Evolutionary conservation across 2,797 vertebrate genomes (phyloP).

Genomic region (Picus viridis): DNA sequence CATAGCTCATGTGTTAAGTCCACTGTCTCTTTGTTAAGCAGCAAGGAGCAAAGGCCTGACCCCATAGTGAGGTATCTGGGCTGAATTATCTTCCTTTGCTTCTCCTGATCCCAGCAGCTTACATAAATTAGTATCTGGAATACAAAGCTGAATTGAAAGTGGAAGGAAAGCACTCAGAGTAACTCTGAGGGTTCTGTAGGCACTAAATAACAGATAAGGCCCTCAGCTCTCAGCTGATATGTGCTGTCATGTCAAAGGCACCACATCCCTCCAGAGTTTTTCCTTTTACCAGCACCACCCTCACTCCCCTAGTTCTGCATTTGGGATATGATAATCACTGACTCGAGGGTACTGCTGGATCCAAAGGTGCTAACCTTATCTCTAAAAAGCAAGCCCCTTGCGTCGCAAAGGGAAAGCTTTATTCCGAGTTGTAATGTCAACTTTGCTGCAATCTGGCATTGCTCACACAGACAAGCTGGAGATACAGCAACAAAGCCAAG

Average conservation of each 20-base stretch:
- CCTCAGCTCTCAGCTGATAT: neutral
- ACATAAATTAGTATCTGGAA: neutral
- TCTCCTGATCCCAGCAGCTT: neutral
- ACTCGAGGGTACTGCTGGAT: neutral
- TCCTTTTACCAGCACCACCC: neutral
- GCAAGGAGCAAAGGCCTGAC: neutral
- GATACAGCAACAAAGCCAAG: slow-evolving; percentile 32
- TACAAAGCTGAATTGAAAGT: neutral
- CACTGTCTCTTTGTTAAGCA: neutral
- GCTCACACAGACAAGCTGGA: neutral
- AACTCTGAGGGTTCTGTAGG: neutral
- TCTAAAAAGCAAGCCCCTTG: neutral
- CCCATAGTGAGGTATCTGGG: neutral
- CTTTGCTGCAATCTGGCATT: neutral
- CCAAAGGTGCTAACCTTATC: neutral
- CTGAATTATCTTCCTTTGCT: neutral
- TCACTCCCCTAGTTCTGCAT: neutral
- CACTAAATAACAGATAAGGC: neutral
- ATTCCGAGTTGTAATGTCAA: slow-evolving; percentile 11
- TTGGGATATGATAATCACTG: neutral
- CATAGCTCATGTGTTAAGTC: accelerated
- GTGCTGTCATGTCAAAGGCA: neutral
- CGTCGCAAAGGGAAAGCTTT: neutral
- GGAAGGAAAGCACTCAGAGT: neutral
- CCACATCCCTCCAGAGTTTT: neutral